Percentiles rank a stretch among this genome's conserved stretches.
Conservation (phyloP, 2,797 vertebrate genomes). For the Scyliorhinus canicula region DNA sequence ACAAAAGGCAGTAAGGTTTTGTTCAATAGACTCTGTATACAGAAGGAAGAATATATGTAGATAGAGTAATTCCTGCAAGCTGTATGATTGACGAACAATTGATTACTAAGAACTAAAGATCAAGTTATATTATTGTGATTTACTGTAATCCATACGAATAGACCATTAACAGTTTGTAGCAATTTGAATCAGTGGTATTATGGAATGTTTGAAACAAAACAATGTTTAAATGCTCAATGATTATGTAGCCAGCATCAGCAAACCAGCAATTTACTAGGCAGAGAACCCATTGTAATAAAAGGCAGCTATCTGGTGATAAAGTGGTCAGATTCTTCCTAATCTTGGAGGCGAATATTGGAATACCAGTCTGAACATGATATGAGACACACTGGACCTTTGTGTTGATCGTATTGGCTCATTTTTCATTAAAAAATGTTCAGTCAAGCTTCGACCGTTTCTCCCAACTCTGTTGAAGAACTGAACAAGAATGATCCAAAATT, state of each 20-base stretch:
- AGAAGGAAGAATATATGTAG: not conserved
- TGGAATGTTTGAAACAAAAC: not conserved
- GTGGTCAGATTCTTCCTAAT: too few species aligned
- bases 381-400: not conserved
- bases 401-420: not conserved
- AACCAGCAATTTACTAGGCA: not conserved
- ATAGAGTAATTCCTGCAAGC: not conserved
- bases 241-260: not conserved
- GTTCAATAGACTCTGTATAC: not conserved
- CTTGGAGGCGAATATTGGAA: not conserved
- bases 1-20: not conserved
- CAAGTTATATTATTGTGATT: not conserved
- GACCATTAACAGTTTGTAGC: not conserved
- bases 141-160: not conserved
- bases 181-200: not conserved
- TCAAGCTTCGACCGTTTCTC: not conserved
- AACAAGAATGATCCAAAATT: slow-evolving; percentile 8
- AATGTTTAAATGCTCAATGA: not conserved
- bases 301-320: not conserved
- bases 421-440: not conserved
- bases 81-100: not conserved
- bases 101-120: not conserved
- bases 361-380: not conserved
- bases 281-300: not conserved
- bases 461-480: not conserved